A percentile compares a stretch with the other conserved stretches of the same genome.
Conservation (phyloP, 2,888 invertebrate species). For the Cataglyphis albicans region DNA sequence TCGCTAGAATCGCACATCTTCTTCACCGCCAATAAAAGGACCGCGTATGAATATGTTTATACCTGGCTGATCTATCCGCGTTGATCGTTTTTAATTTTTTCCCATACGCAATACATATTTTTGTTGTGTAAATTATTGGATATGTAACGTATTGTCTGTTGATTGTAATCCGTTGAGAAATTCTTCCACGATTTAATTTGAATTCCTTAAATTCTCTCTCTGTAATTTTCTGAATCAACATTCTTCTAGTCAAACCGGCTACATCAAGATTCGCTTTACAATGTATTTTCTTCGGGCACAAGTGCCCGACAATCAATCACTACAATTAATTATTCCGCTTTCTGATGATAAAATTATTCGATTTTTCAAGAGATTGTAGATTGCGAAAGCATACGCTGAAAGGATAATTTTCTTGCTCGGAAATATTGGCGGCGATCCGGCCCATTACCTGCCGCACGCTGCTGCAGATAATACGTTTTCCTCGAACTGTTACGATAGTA, state of each 20-base stretch:
- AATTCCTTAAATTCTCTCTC: background rate
- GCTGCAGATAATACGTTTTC: constrained; percentile 31
- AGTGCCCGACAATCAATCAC: background rate
- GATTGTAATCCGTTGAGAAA: background rate
- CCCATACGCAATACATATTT: background rate
- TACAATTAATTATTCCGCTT: constrained; percentile 5
- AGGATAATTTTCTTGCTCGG: constrained; percentile 36
- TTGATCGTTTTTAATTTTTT: background rate
- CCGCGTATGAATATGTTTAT: background rate
- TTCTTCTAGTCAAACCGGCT: background rate
- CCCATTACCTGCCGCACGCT: constrained; percentile 42
- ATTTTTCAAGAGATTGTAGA: background rate
- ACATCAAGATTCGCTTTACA: background rate
- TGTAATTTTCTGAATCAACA: background rate
- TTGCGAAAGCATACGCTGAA: background rate
- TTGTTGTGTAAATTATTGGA: background rate
- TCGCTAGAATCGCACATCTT: constrained; percentile 13
- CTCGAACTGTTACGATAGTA: background rate
- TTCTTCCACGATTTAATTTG: background rate
- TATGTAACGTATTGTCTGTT: background rate
- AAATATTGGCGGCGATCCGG: constrained; percentile 48
- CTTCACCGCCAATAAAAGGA: background rate
- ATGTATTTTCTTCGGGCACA: background rate
- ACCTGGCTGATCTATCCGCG: background rate
- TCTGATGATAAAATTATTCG: background rate